Evolutionary conservation across 1,140 invertebrate species (phyloP).

Genomic region (Cherax destructor): DNA sequence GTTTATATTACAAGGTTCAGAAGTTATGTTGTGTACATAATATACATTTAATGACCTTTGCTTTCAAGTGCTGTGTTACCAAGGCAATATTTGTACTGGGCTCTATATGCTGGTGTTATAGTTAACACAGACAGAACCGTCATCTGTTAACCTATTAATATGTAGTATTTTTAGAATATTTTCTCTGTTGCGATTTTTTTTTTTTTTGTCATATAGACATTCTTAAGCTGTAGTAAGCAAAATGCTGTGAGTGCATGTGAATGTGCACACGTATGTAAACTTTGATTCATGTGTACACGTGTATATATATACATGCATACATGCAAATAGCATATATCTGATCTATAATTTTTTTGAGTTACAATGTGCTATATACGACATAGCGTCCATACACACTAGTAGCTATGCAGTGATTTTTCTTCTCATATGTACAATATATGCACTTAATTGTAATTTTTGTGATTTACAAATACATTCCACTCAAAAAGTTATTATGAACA

Average conservation of each 20-base stretch:
- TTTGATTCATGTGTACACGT: background rate
- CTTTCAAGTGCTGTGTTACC: background rate
- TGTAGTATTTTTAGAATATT: background rate
- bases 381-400: background rate
- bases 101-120: background rate
- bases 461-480: background rate
- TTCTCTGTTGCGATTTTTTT: background rate
- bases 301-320: background rate
- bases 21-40: background rate
- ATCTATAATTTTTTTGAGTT: too few species aligned
- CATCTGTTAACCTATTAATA: background rate
- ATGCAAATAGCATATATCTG: too few species aligned
- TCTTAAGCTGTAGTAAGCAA: background rate
- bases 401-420: conserved; percentile 4
- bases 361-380: too few species aligned
- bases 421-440: background rate
- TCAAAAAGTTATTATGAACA: background rate
- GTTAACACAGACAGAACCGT: background rate
- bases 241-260: background rate
- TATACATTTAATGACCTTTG: background rate
- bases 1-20: too few species aligned
- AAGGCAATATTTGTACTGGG: background rate
- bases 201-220: background rate
- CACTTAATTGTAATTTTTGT: background rate
- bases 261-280: background rate